Evolutionary conservation across 1,140 invertebrate species (phyloP), one percentile per base, ranked within the genome.

Genomic region (Lysiphlebus fabarum): DNA sequence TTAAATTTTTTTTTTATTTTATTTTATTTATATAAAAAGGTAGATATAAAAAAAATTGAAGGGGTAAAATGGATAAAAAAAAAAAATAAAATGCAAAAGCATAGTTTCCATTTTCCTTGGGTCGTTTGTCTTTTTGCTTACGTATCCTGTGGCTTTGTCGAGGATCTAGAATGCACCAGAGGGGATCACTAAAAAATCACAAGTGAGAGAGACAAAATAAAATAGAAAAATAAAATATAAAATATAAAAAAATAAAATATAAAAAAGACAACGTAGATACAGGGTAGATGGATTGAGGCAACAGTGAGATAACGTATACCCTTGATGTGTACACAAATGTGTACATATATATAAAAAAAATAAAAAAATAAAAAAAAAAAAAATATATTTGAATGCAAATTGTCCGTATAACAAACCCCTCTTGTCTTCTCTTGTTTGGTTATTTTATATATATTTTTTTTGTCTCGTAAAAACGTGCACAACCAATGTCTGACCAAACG

Each of bases 381-480:
- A 26, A 2, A 26, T 26, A 26, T 26, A 53, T 48, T 44, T 47
- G 55, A 68, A 70, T 69, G 64, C 63, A 70, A 69, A 70, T 70
- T 70, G 67, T 41, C 62, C 17, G 17, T 26, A 26, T 26, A 26
- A 26, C 17, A 26, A 26, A 67, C 70, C 65, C 67, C 64, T 65
- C 61, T 56, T 63, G 56, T 58, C 53, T 64, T 44, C 63, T 56
- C 40, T 49, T 59, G 53, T 47, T 53, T 36, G 53, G 36, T 44
- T 8, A 62, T 66, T 53, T 63, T 49, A n/a, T n/a, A n/a, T 26
- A 2, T 26, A 26, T 26, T 26, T 26, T 17, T 26, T 26, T 26
- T 4, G 17, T 26, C 17, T 26, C 17, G 17, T 26, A 26, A 26
- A 26, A 26, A 26, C 17, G 17, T 26, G 17, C 17, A 26, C 17